These are phyloP conservation scores for Bufotes viridis DNA, from an alignment of 2,797 vertebrate species.

Conservation along the genomic window DNA sequence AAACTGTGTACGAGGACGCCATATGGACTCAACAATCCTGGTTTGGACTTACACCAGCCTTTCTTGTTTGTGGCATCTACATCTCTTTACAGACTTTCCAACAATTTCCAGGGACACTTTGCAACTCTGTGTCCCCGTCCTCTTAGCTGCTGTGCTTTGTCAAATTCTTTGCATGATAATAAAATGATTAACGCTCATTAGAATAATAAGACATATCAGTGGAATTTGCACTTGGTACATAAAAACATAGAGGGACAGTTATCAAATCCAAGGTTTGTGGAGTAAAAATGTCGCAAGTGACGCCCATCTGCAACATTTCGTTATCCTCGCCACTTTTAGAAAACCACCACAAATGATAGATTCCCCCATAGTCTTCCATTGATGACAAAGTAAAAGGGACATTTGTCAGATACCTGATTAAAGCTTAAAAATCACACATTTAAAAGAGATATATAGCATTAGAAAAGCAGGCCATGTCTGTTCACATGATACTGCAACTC, in stretches of 20 bases:
- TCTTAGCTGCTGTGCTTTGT: not conserved
- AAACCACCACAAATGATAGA: too few relatives aligned
- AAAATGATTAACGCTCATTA: not conserved
- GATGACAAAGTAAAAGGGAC: too few relatives aligned
- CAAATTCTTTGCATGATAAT: not conserved
- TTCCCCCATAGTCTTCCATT: too few relatives aligned
- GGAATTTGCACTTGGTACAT: not conserved
- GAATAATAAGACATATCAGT: not conserved
- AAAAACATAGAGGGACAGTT: not conserved
- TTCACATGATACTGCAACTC: too few relatives aligned
- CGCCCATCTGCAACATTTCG: too few relatives aligned
- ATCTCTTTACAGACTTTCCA: not conserved
- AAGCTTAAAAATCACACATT: not conserved
- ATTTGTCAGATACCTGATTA: not conserved
- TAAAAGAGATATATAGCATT: not conserved
- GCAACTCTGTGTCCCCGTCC: not conserved
- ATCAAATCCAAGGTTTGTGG: too few relatives aligned
- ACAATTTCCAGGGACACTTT: not conserved
- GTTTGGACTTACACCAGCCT: not conserved
- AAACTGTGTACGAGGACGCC: constrained; percentile 13
- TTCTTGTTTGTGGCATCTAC: not conserved
- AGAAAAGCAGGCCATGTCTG: not conserved
- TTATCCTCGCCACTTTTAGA: too few relatives aligned
- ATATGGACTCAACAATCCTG: constrained; percentile 19
- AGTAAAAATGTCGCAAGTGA: too few relatives aligned